Evolutionary conservation across 2,888 invertebrate species (phyloP), one percentile per base, ranked within the genome.

Genomic region (Lysandra coridon): DNA sequence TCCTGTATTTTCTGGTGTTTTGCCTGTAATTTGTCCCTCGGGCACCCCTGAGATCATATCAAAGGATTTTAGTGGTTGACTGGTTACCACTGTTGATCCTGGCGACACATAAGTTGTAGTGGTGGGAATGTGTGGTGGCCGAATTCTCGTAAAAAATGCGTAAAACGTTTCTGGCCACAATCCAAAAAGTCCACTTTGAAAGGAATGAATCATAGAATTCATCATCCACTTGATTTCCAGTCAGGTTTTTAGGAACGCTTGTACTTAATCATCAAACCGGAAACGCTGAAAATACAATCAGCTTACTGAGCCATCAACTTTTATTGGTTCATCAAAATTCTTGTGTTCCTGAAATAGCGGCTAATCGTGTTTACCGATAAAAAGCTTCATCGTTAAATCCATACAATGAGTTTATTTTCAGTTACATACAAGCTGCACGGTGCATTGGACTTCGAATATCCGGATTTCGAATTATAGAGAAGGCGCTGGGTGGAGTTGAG

Each of bases 251-350:
- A 76, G 76, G 33, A 76, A 57, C 76, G 37, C 76, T 76, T 57
- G 57, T 14, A 33, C 30, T 2, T 14, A 57, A 57, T 76, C 49
- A 49, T n/a, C 49, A 12, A 75, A 57, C 53, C 53, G 76, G 76
- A 76, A 76, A 33, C 57, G 14, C 75, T 75, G 76, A 57, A 76
- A 76, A 76, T 76, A 57, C 17, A 69, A 69, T 37, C 69, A 37
- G 69, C 76, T 30, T 53, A 17, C 23, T 23, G 23, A 17, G 57
- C 57, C 17, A 33, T 76, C 53, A 57, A 57, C 17, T 57, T 76
- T 76, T 76, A 76, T 76, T 57, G 76, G 33, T 76, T 57, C 76
- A 76, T 76, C 57, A 76, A 76, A 76, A 76, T 76, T 57, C 76
- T 53, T 75, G 75, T 30, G 74, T 49, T 23, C 76, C 23, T 53